Evolutionary conservation across 2,888 invertebrate species (phyloP).

Genomic region (Ligdia adustata): DNA sequence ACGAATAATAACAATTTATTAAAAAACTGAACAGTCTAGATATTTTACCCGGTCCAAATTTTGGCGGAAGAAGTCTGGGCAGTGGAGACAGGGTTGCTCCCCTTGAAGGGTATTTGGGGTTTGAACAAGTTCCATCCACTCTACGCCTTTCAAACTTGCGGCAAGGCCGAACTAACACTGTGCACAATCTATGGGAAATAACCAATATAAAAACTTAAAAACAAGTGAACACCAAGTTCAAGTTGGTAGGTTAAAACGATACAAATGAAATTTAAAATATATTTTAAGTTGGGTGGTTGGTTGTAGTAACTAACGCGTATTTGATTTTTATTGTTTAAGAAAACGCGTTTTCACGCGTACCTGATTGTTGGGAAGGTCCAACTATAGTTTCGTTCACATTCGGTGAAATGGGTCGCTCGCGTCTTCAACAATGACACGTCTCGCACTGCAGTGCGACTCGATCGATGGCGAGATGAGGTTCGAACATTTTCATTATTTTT

Average conservation of each 20-base stretch:
- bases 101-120: slow-evolving; percentile 46
- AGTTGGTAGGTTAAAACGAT: background rate
- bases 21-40: background rate
- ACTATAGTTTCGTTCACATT: too few relatives aligned
- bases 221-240: background rate
- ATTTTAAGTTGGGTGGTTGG: too few relatives aligned
- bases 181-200: slow-evolving; percentile 37
- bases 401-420: too few relatives aligned
- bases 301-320: too few relatives aligned
- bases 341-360: too few relatives aligned
- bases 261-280: background rate
- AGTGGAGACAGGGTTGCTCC: slow-evolving; percentile 44
- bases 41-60: slow-evolving; percentile 42
- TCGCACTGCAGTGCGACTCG: too few relatives aligned
- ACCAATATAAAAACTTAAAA: background rate
- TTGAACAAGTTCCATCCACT: slow-evolving; percentile 49
- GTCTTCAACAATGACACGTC: too few relatives aligned
- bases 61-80: slow-evolving; percentile 46
- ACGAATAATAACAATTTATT: background rate
- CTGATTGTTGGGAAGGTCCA: too few relatives aligned
- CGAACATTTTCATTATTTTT: too few relatives aligned
- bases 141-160: slow-evolving; percentile 45
- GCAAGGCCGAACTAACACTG: slow-evolving; percentile 41
- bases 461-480: too few relatives aligned
- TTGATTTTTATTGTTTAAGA: too few relatives aligned